These are phyloP conservation scores for Xestoiulus laeticollis DNA, from an alignment of 2,888 invertebrate species.

Conservation along the genomic window DNA sequence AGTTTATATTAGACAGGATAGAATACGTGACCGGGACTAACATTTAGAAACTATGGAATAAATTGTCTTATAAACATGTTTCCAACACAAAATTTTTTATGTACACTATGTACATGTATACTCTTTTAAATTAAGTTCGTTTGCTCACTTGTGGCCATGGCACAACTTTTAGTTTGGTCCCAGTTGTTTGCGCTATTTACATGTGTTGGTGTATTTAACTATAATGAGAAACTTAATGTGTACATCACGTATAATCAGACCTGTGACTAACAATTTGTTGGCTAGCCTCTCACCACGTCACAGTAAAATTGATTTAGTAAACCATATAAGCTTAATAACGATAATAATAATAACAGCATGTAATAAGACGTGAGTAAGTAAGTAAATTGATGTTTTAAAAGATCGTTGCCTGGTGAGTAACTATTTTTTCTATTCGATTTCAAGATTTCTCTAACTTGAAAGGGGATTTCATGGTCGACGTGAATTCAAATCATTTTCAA, in stretches of 20 bases:
- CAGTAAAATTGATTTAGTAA: not conserved
- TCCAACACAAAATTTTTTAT: no score
- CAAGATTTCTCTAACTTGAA: not conserved
- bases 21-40: no score
- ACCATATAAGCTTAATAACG: not conserved
- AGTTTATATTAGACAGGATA: no score
- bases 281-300: not conserved
- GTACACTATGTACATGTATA: no score
- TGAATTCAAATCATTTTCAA: not conserved
- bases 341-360: not conserved
- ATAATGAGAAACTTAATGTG: not conserved
- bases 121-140: no score
- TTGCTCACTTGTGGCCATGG: no score
- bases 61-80: no score
- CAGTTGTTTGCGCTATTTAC: no score
- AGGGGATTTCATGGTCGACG: not conserved
- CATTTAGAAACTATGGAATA: no score
- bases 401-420: not conserved
- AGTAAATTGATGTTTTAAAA: not conserved
- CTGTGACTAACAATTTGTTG: not conserved
- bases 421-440: not conserved
- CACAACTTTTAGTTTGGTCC: no score
- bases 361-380: not conserved
- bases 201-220: no score
- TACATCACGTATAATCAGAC: not conserved